These are phyloP conservation scores for Horisme vitalbata DNA, from an alignment of 2,888 invertebrate genomes.

Conservation along the genomic window DNA sequence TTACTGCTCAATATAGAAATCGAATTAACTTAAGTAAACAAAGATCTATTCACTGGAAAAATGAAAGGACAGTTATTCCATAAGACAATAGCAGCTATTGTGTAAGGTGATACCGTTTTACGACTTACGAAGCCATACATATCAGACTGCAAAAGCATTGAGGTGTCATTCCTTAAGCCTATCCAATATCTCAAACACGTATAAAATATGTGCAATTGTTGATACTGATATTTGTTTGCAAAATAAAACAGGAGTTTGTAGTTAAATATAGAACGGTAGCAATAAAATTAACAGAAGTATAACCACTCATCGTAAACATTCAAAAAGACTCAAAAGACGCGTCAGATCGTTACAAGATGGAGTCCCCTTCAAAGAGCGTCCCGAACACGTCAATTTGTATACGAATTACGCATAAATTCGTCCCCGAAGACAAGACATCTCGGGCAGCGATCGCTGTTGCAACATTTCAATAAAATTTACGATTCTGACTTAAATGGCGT, in stretches of 20 bases:
- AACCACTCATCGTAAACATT: slow-evolving; percentile 53
- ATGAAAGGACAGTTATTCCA: slow-evolving; percentile 55
- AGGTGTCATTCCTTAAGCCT: slow-evolving; percentile 72
- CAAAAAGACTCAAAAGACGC: slow-evolving; percentile 64
- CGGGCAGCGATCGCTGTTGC: slow-evolving; percentile 78
- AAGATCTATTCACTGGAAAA: slow-evolving; percentile 47
- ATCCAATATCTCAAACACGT: slow-evolving; percentile 56
- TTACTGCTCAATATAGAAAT: slow-evolving; percentile 1
- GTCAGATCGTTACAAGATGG: slow-evolving; percentile 71
- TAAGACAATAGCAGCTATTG: slow-evolving; percentile 73
- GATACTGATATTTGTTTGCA: slow-evolving; percentile 18
- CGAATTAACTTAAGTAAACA: slow-evolving; percentile 37
- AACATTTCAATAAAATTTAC: slow-evolving; percentile 83
- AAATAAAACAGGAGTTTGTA: slow-evolving; percentile 17
- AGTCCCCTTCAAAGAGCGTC: slow-evolving; percentile 68
- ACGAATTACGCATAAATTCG: slow-evolving; percentile 82
- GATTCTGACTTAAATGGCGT: slow-evolving; percentile 81
- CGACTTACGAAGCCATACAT: slow-evolving; percentile 78
- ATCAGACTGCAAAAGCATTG: slow-evolving; percentile 61
- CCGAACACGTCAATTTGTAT: slow-evolving; percentile 80
- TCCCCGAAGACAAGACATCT: slow-evolving; percentile 79
- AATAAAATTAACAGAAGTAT: slow-evolving; percentile 50
- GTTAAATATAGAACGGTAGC: slow-evolving; percentile 36
- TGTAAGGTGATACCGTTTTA: slow-evolving; percentile 77
- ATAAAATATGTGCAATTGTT: slow-evolving; percentile 22